Conservation (phyloP, 1,140 invertebrate species). For the Bombus ignitus region DNA sequence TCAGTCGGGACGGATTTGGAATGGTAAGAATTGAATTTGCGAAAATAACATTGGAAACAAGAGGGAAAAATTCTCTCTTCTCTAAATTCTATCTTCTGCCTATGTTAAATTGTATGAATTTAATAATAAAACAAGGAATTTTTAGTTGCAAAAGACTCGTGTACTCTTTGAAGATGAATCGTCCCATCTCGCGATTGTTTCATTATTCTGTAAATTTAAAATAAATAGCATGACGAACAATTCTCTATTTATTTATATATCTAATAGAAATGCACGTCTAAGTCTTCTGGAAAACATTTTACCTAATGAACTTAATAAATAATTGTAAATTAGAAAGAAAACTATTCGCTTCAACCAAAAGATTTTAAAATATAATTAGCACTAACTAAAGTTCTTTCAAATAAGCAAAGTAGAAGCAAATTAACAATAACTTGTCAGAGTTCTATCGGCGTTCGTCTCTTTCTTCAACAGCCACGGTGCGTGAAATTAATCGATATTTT, state of each 20-base stretch:
- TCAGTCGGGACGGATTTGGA: not conserved
- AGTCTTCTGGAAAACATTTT: not conserved
- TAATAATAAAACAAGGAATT: not conserved
- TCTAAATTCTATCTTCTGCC: not conserved
- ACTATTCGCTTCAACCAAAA: no score
- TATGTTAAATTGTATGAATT: not conserved
- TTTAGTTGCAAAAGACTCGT: not conserved
- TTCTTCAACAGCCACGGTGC: not conserved
- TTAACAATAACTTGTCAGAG: conserved; percentile 31
- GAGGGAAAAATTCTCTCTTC: not conserved
- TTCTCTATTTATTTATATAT: not conserved
- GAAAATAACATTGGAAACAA: not conserved
- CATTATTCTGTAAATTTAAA: not conserved
- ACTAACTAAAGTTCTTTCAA: no score
- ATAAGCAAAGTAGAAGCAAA: not conserved
- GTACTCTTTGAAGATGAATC: no score
- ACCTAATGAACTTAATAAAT: not conserved
- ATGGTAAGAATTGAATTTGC: not conserved
- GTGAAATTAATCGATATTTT: conserved; percentile 29
- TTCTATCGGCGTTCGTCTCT: conserved; percentile 32
- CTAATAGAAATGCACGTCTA: no score
- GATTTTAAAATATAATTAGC: no score
- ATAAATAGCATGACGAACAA: not conserved
- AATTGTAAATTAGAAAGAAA: not conserved
- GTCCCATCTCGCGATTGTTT: no score